These are phyloP conservation scores for Chlamydotis undulata DNA, from an alignment of 2,113 vertebrate genomes.

Conservation along the genomic window DNA sequence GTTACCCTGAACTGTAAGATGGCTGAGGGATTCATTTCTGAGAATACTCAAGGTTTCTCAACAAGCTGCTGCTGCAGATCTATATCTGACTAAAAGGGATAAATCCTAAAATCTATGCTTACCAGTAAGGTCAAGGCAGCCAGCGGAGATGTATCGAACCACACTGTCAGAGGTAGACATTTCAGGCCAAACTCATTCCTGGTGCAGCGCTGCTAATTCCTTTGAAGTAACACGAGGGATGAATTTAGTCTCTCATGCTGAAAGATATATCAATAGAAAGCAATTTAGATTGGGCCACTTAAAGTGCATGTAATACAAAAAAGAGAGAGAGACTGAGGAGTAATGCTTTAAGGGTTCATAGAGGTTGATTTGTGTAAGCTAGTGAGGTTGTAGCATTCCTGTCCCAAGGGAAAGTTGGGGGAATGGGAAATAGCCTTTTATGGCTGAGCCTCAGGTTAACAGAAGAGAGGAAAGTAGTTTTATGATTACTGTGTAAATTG, in stretches of 20 bases:
- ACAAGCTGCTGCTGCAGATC: slow-evolving; percentile 55
- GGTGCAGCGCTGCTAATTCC: slow-evolving; percentile 44
- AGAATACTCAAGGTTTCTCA: slow-evolving; percentile 66
- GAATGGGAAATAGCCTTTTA: slow-evolving; percentile 32
- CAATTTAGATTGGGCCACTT: slow-evolving; percentile 70
- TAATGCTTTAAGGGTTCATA: slow-evolving; percentile 32
- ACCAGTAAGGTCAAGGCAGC: slow-evolving; percentile 70
- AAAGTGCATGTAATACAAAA: slow-evolving; percentile 56
- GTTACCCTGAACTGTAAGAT: neutral
- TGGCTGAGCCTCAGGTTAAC: slow-evolving; percentile 5
- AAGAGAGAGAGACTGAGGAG: neutral
- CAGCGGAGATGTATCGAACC: slow-evolving; percentile 67
- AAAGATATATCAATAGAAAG: slow-evolving; percentile 74
- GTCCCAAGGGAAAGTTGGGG: slow-evolving; percentile 10
- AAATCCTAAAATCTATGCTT: slow-evolving; percentile 72
- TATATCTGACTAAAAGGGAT: slow-evolving; percentile 66
- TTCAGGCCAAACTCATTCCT: slow-evolving; percentile 49
- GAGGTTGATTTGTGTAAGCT: slow-evolving; percentile 43
- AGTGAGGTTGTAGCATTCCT: neutral
- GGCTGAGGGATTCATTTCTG: slow-evolving; percentile 60
- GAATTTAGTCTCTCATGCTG: slow-evolving; percentile 57
- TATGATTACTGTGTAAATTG: neutral
- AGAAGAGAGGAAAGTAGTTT: neutral
- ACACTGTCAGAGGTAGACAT: slow-evolving; percentile 45
- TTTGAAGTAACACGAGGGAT: slow-evolving; percentile 60